phyloP scores from a whole-genome alignment of 2,888 invertebrate genomes.

The Xiphydria camelus region DNA sequence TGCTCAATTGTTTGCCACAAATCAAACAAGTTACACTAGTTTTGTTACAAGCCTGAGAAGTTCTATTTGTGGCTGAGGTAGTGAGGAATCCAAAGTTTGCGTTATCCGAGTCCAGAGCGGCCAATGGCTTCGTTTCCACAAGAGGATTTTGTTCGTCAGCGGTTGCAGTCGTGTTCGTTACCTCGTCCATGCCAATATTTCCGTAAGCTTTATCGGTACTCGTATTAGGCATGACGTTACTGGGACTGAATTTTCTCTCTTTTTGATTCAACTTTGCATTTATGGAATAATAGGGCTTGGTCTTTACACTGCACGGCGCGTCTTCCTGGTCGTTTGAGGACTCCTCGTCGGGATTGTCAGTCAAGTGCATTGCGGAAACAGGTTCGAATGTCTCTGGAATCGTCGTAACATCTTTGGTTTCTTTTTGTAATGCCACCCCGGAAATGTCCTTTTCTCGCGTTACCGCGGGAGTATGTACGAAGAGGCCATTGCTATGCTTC shows the following conservation, averaged over 20 bases:
- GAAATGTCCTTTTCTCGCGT: constrained; percentile 29
- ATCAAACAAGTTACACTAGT: constrained; percentile 74
- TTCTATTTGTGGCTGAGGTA: constrained; percentile 33
- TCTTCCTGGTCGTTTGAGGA: constrained; percentile 43
- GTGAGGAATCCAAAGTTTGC: constrained; percentile 45
- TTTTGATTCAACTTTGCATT: constrained; percentile 52
- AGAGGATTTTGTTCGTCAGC: constrained; percentile 34
- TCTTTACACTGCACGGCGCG: constrained; percentile 52
- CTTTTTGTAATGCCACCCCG: constrained; percentile 34
- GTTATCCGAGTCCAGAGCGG: constrained; percentile 36
- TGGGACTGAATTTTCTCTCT: constrained; percentile 38
- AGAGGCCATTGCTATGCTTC: constrained; percentile 45
- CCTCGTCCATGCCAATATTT: constrained; percentile 28
- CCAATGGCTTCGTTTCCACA: constrained; percentile 45
- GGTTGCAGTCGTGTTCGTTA: constrained; percentile 5
- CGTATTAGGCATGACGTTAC: constrained; percentile 29
- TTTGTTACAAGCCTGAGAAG: constrained; percentile 48
- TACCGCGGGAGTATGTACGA: constrained; percentile 21
- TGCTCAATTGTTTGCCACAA: constrained; percentile 86
- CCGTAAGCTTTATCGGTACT: constrained; percentile 29
- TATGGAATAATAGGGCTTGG: constrained; percentile 55
- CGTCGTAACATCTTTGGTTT: constrained; percentile 30
- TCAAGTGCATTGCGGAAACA: constrained; percentile 20
- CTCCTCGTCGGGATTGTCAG: constrained; percentile 42
- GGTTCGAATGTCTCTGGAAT: constrained; percentile 29